Conservation (phyloP, 2,888 invertebrate species). For the Ophion costatus region DNA sequence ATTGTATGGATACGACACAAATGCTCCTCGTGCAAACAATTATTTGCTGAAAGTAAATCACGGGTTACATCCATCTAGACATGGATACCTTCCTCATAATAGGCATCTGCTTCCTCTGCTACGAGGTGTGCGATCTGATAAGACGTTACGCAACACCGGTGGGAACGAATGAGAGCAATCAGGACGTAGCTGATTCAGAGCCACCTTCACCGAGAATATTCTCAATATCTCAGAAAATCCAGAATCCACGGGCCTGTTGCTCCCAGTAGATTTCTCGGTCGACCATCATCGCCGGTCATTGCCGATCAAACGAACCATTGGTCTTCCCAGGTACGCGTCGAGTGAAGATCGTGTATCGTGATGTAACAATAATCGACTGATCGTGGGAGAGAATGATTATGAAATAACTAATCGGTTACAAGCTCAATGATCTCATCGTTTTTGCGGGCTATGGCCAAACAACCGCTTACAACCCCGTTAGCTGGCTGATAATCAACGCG, state of each 20-base stretch:
- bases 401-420: not conserved
- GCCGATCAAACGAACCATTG: not conserved
- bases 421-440: not conserved
- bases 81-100: slow-evolving; percentile 89
- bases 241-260: slow-evolving; percentile 72
- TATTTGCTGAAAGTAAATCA: not conserved
- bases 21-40: not conserved
- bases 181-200: slow-evolving; percentile 71
- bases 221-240: slow-evolving; percentile 81
- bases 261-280: slow-evolving; percentile 68
- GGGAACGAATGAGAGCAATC: slow-evolving; percentile 71
- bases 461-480: not conserved
- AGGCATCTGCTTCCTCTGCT: slow-evolving; percentile 88
- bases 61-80: slow-evolving; percentile 58
- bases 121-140: slow-evolving; percentile 88
- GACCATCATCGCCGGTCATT: not conserved
- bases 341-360: not conserved
- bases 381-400: not conserved
- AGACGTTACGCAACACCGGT: slow-evolving; percentile 78
- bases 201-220: slow-evolving; percentile 81
- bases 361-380: not conserved
- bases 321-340: not conserved
- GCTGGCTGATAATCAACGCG: slow-evolving; percentile 4
- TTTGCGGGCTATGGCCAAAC: not conserved
- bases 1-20: slow-evolving; percentile 11